Evolutionary conservation across 1,140 invertebrate species (phyloP), one percentile per base, ranked within the genome.

Genomic region (Lepidostoma basale): DNA sequence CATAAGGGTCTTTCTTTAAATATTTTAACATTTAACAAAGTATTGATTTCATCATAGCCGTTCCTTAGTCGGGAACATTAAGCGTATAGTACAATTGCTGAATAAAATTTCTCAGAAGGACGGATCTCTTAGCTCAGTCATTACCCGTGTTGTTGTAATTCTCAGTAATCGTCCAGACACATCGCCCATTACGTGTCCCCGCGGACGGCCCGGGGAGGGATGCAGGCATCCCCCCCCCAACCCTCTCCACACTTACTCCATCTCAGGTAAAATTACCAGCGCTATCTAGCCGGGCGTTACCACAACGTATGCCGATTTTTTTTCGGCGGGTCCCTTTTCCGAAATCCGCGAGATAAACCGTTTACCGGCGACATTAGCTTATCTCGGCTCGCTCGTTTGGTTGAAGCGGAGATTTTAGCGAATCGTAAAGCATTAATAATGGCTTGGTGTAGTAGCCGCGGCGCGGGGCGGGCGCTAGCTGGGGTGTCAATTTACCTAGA

Each of bases 381-480:
- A 69, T 69, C 60, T 52, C 47, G 33, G 40, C 56, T 26, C 54
- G 42, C 59, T 59, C 65, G 52, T 62, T 62, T 39, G 42, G 56
- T n/a, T 39, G 66, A 45, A 59, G 67, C 59, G 67, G 25, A 59
- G 45, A 42, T 69, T 69, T 69, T 69, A 69, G 62, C 67, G 67
- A 62, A 52, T 68, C 66, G 66, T 64, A 64, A 60, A 64, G 67
- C 67, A 63, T 69, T 63, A 69, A 69, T 68, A 68, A 68, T 56
- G 66, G 44, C 56, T 56, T 45, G 47, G 39, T 39, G 45, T 45
- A 45, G 62, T 45, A 23, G 6, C n/a, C 14, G 4, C 42, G 4
- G 45, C 45, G n/a, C 0, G 49, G 6, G 3, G 25, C 25, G 10
- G 12, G n/a, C n/a, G n/a, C n/a, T n/a, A n/a, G n/a, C n/a, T n/a